These are phyloP conservation scores for Colinus virginianus DNA, from an alignment of 2,113 vertebrate species.

Conservation along the genomic window DNA sequence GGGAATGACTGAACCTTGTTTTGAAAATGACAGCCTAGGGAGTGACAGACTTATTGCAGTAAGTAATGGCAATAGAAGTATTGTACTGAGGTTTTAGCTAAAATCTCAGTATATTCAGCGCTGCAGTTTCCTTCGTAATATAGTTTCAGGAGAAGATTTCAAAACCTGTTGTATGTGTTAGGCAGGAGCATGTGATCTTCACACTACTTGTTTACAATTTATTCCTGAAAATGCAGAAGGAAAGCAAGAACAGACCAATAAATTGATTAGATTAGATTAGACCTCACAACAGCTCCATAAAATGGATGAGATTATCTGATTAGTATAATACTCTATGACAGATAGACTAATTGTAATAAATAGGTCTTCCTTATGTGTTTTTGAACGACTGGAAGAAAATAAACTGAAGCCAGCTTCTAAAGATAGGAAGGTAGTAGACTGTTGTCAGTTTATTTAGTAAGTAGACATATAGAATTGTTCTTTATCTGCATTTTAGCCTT, in stretches of 20 bases:
- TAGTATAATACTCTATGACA: not conserved
- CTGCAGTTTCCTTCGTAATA: not conserved
- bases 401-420: not conserved
- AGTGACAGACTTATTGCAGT: not conserved
- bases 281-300: not conserved
- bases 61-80: not conserved
- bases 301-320: not conserved
- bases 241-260: not conserved
- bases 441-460: conserved; percentile 8
- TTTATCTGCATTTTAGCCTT: not conserved
- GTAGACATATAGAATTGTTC: not conserved
- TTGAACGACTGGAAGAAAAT: not conserved
- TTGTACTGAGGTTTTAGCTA: not conserved
- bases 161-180: not conserved
- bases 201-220: not conserved
- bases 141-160: not conserved
- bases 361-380: not conserved
- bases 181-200: not conserved
- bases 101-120: not conserved
- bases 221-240: not conserved
- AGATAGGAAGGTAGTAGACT: conserved; percentile 5
- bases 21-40: conserved; percentile 21
- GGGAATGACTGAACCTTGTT: conserved; percentile 19
- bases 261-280: not conserved
- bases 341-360: not conserved